phyloP scores from a whole-genome alignment of 2,113 vertebrate genomes.

The Triplophysa rosa region DNA sequence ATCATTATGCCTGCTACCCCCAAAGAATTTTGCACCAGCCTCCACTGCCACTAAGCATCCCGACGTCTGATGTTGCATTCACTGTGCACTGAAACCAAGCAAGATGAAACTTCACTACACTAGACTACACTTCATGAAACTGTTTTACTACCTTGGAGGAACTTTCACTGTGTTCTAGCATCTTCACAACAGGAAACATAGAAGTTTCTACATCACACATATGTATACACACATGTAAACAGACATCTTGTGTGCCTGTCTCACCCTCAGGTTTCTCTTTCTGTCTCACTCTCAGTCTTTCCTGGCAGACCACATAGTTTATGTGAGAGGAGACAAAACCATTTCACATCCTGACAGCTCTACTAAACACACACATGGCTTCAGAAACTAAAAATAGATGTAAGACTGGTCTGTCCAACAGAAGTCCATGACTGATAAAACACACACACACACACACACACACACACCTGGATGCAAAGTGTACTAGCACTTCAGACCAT shows the following conservation, averaged over 20 bases:
- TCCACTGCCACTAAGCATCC: too few relatives aligned
- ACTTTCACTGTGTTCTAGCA: not conserved
- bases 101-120: too few relatives aligned
- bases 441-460: conserved; percentile 37
- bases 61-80: too few relatives aligned
- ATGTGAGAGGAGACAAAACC: conserved; percentile 44
- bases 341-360: conserved; percentile 52
- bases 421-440: conserved; percentile 37
- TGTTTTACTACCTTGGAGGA: not conserved
- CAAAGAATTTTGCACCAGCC: too few relatives aligned
- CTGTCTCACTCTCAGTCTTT: conserved; percentile 13
- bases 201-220: too few relatives aligned
- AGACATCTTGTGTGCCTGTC: not conserved
- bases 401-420: conserved; percentile 37
- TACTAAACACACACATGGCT: conserved; percentile 48
- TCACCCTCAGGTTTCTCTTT: not conserved
- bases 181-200: too few relatives aligned
- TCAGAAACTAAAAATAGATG: conserved; percentile 45
- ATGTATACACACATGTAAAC: too few relatives aligned
- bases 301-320: conserved; percentile 33
- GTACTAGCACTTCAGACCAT: not conserved
- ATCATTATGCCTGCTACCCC: too few relatives aligned
- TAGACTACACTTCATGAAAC: too few relatives aligned
- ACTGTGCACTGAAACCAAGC: too few relatives aligned
- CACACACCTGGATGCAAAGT: conserved; percentile 39